A percentile compares a stretch with the other conserved stretches of the same genome.
Conservation (phyloP, 2,113 vertebrate species). For the Elgaria multicarinata region DNA sequence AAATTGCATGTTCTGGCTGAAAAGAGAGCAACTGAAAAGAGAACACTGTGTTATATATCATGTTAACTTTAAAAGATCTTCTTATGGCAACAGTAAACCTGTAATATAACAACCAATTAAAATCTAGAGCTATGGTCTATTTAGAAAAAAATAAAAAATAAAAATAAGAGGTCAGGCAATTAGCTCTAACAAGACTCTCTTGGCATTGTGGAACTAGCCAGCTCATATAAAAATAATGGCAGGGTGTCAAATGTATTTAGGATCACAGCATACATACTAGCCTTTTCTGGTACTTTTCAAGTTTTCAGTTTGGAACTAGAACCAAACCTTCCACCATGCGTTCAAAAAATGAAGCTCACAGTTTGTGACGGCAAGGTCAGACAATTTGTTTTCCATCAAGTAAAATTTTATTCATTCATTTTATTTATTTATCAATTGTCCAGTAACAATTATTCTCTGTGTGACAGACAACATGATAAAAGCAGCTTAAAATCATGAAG, state of each 20-base stretch:
- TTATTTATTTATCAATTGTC: not conserved
- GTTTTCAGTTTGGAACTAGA: slow-evolving; percentile 19
- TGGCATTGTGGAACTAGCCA: not conserved
- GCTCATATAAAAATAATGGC: slow-evolving; percentile 50
- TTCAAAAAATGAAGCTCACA: slow-evolving; percentile 28
- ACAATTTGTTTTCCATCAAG: not conserved
- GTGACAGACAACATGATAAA: too few species aligned
- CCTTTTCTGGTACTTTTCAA: not conserved
- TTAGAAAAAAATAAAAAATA: not conserved
- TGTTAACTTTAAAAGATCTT: slow-evolving; percentile 42
- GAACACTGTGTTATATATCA: slow-evolving; percentile 26
- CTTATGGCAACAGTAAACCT: slow-evolving; percentile 17
- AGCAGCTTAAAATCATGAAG: too few species aligned
- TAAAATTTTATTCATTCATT: not conserved
- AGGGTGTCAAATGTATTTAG: slow-evolving; percentile 22
- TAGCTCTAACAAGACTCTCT: slow-evolving; percentile 33
- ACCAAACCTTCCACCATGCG: slow-evolving; percentile 3
- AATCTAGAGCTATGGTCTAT: slow-evolving; percentile 32
- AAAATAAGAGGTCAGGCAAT: slow-evolving; percentile 37
- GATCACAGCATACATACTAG: slow-evolving; percentile 8
- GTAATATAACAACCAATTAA: slow-evolving; percentile 56
- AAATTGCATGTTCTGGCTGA: slow-evolving; percentile 39
- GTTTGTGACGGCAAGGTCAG: not conserved
- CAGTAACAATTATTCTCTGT: too few species aligned
- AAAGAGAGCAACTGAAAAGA: slow-evolving; percentile 22